Evolutionary conservation across 2,797 vertebrate species (phyloP).

Genomic region (Chromobotia macracanthus): DNA sequence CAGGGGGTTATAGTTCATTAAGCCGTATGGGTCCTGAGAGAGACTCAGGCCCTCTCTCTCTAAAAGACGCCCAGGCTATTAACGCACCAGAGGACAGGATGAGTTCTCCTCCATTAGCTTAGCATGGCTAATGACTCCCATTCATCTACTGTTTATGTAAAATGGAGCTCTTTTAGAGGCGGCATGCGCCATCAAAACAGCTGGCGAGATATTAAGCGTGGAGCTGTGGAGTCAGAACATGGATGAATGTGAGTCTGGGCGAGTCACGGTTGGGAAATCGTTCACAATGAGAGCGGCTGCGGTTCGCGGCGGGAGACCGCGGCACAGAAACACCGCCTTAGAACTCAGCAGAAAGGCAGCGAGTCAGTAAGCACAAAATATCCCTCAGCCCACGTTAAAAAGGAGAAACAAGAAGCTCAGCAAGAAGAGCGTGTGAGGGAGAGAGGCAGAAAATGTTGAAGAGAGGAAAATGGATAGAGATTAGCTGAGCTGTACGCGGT

Average conservation of each 20-base stretch:
- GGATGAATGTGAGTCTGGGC: constrained; percentile 57
- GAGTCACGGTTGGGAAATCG: constrained; percentile 69
- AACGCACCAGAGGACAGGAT: constrained; percentile 50
- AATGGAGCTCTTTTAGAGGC: constrained; percentile 54
- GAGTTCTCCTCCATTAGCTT: constrained; percentile 61
- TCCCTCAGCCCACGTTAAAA: constrained; percentile 53
- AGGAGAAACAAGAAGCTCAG: constrained; percentile 39
- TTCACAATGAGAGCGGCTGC: constrained; percentile 62
- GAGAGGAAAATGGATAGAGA: constrained; percentile 20
- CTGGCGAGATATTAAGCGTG: constrained; percentile 55
- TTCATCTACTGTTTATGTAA: constrained; percentile 62
- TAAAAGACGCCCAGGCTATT: constrained; percentile 50
- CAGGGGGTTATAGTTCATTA: constrained; percentile 59
- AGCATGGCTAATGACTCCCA: constrained; percentile 61
- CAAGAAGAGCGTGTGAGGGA: constrained; percentile 23
- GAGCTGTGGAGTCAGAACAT: constrained; percentile 48
- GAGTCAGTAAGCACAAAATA: constrained; percentile 66
- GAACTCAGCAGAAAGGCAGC: constrained; percentile 47
- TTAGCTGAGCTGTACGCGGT: constrained; percentile 44
- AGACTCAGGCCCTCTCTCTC: constrained; percentile 47
- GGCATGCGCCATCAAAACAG: constrained; percentile 50
- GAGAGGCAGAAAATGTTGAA: constrained; percentile 27
- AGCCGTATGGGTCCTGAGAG: constrained; percentile 55
- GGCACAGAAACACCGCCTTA: constrained; percentile 42
- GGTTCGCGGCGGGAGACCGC: constrained; percentile 23